A percentile compares a stretch with the other conserved stretches of the same genome.
These are phyloP conservation scores for Meloidogyne exigua DNA, from an alignment of 1,140 invertebrate species.

Conservation along the genomic window DNA sequence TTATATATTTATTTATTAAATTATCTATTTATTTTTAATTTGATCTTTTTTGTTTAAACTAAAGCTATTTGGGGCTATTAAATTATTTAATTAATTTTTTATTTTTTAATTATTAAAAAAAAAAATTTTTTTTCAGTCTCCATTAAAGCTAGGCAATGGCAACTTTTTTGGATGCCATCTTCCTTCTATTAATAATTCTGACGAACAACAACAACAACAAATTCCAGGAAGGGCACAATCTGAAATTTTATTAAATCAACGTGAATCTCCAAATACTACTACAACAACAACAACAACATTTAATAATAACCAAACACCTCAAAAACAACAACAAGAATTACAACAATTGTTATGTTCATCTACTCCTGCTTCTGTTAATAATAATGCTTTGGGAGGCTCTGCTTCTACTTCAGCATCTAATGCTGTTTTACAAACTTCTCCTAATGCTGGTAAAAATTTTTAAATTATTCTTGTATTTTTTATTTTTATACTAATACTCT, in stretches of 20 bases:
- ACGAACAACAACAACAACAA: constrained; percentile 14
- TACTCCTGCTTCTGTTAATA: background rate
- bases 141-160: constrained; percentile 10
- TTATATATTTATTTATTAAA: too few species aligned
- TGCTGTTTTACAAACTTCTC: too few species aligned
- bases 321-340: background rate
- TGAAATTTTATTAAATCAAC: background rate
- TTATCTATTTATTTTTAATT: constrained; percentile 4
- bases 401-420: too few species aligned
- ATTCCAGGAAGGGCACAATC: background rate
- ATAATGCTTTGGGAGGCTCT: too few species aligned
- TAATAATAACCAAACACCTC: background rate
- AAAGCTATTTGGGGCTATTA: too few species aligned
- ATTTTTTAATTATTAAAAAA: too few species aligned
- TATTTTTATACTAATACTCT: too few species aligned
- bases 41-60: background rate
- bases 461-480: too few species aligned
- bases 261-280: background rate
- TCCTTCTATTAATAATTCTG: background rate
- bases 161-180: constrained; percentile 3
- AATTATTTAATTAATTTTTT: too few species aligned
- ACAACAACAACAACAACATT: background rate
- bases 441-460: too few species aligned
- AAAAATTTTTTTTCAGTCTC: constrained; percentile 25
- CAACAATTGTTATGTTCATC: constrained; percentile 13